Evolutionary conservation across 2,113 vertebrate species (phyloP), one percentile per base, ranked within the genome.

Genomic region (Melanocharis versteri): DNA sequence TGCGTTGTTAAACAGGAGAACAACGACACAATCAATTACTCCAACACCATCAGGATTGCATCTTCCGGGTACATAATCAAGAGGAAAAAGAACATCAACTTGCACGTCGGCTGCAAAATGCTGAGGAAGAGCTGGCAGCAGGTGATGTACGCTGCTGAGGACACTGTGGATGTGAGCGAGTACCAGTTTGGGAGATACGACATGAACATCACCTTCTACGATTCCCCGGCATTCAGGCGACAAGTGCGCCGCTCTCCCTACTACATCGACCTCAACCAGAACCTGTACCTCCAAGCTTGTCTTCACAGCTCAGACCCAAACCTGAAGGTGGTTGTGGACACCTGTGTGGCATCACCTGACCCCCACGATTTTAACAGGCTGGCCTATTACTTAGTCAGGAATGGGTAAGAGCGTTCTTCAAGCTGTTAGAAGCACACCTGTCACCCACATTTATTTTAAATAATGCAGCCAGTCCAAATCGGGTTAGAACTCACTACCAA

Each of bases 21-120:
- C 24, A 85, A 96, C 0, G 98, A 98, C 12, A 98, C 97, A 9
- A 98, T 98, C 96, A 95, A 47, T 76, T 98, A 98, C 48, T 96
- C 97, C 96, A 98, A 97, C 66, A 21, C 66, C 3, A 97, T 98
- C 91, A 93, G 31, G 76, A 48, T 91, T 1, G 6, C 31, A 2
- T 45, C 85, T 54, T 78, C 95, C 14, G 76, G 17, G 3, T 2
- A 44, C 64, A 0, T 97, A 47, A 97, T 98, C 96, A 97, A 39
- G 51, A 97, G 97, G 92, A 93, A 87, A 8, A 96, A 88, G 58
- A 53, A 97, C 42, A 87, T 98, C 31, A 47, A 77, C 35, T 31
- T 98, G 8, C 96, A 95, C 0, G 3, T 98, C 81, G 96, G 76
- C 64, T 98, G 98, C 96, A 97, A 70, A 64, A 98, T 98, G 98